phyloP scores from a whole-genome alignment of 2,113 vertebrate species.

The Lagopus leucura region DNA sequence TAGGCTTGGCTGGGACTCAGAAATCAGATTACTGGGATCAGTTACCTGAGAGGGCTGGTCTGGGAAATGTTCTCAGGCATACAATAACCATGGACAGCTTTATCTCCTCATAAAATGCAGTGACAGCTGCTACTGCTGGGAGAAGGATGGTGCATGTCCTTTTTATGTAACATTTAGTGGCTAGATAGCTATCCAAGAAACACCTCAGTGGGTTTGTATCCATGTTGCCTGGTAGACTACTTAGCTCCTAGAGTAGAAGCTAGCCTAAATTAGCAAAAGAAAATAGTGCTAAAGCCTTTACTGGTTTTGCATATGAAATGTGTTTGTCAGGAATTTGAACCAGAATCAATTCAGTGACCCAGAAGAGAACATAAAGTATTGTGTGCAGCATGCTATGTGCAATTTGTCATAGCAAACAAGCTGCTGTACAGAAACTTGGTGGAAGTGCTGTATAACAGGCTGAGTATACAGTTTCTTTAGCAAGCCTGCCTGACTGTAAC shows the following conservation, averaged over 20 bases:
- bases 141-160: neutral
- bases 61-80: neutral
- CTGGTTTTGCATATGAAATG: constrained; percentile 3
- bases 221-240: neutral
- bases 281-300: neutral
- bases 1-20: neutral
- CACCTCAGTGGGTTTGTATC: neutral
- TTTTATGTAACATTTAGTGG: neutral
- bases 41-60: neutral
- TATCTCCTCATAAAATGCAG: neutral
- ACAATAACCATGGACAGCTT: neutral
- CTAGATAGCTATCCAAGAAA: neutral
- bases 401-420: constrained; percentile 20
- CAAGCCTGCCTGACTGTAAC: neutral
- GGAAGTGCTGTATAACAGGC: neutral
- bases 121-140: neutral
- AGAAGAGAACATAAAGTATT: constrained; percentile 3
- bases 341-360: constrained; percentile 42
- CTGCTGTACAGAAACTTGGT: neutral
- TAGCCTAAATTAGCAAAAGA: neutral
- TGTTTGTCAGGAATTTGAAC: constrained; percentile 27
- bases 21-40: neutral
- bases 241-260: neutral
- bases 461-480: neutral
- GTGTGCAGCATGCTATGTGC: neutral